These are phyloP conservation scores for Cavia aperea DNA, from an alignment of 2,113 vertebrate species.

Conservation along the genomic window DNA sequence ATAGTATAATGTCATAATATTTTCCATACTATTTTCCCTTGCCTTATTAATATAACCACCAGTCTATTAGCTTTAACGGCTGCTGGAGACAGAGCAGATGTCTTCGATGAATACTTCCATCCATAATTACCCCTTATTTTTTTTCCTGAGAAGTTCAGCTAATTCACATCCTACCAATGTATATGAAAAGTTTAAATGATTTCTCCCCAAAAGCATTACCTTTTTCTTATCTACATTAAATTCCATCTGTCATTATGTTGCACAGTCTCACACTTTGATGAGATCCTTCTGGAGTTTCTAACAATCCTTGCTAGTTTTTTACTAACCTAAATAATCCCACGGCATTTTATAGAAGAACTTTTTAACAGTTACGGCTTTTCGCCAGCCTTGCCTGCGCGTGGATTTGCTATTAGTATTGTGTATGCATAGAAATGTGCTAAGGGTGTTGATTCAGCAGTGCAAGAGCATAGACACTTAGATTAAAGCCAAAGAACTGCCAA, in stretches of 20 bases:
- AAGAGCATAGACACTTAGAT: slow-evolving; percentile 27
- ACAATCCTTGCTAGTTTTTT: slow-evolving; percentile 64
- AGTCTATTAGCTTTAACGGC: slow-evolving; percentile 71
- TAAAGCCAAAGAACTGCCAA: background rate
- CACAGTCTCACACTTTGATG: slow-evolving; percentile 69
- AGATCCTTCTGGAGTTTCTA: slow-evolving; percentile 70
- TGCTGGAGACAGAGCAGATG: slow-evolving; percentile 69
- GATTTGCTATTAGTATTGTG: slow-evolving; percentile 56
- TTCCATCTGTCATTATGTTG: slow-evolving; percentile 69
- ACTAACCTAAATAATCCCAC: slow-evolving; percentile 68
- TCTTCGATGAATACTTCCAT: slow-evolving; percentile 71
- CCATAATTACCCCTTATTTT: slow-evolving; percentile 69
- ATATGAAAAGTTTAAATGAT: slow-evolving; percentile 73
- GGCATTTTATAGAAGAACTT: slow-evolving; percentile 64
- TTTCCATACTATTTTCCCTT: slow-evolving; percentile 68
- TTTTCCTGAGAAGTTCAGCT: slow-evolving; percentile 67
- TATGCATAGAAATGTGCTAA: slow-evolving; percentile 43
- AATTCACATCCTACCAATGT: slow-evolving; percentile 66
- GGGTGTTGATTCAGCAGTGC: slow-evolving; percentile 37
- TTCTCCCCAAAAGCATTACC: slow-evolving; percentile 71
- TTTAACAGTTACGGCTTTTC: slow-evolving; percentile 69
- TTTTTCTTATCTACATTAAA: slow-evolving; percentile 74
- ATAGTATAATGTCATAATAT: slow-evolving; percentile 72
- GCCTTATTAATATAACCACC: slow-evolving; percentile 73
- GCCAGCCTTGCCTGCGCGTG: slow-evolving; percentile 50